Evolutionary conservation across 2,888 invertebrate species (phyloP).

Genomic region (Buathra laborator): DNA sequence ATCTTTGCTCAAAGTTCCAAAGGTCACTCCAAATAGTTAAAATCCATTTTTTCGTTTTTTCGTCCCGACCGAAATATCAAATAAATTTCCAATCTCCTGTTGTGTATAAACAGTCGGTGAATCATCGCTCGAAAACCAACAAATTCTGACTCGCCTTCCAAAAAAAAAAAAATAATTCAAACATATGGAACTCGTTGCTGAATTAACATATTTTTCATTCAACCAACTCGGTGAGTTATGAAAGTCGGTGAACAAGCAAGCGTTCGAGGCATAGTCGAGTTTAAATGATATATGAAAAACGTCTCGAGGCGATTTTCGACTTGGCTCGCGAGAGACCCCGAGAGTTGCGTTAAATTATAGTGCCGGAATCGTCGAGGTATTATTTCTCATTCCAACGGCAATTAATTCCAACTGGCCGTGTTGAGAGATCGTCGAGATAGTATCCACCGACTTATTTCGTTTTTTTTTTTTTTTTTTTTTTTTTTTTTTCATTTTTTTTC

Average conservation of each 20-base stretch:
- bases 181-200: background rate
- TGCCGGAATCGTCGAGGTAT: constrained; percentile 44
- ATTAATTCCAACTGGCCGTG: constrained; percentile 58
- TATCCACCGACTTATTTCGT: constrained; percentile 3
- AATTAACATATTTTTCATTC: constrained; percentile 1
- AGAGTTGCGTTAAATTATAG: constrained; percentile 39
- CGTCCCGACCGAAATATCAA: no score
- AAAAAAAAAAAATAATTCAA: no score
- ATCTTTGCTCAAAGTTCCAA: no score
- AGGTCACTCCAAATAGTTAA: no score
- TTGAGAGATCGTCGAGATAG: constrained; percentile 63
- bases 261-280: background rate
- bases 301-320: constrained; percentile 13
- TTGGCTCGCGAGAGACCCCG: constrained; percentile 27
- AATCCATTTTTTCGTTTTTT: no score
- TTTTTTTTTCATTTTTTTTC: constrained; percentile 8
- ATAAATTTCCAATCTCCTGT: no score
- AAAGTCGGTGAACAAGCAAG: constrained; percentile 10
- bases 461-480: no score
- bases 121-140: background rate
- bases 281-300: constrained; percentile 2
- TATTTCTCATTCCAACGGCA: constrained; percentile 57
- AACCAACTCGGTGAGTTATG: constrained; percentile 8
- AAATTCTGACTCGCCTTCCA: background rate
- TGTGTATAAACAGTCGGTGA: no score